These are phyloP conservation scores for Zaprionus taronus DNA, from an alignment of 1,140 invertebrate species.

Conservation along the genomic window DNA sequence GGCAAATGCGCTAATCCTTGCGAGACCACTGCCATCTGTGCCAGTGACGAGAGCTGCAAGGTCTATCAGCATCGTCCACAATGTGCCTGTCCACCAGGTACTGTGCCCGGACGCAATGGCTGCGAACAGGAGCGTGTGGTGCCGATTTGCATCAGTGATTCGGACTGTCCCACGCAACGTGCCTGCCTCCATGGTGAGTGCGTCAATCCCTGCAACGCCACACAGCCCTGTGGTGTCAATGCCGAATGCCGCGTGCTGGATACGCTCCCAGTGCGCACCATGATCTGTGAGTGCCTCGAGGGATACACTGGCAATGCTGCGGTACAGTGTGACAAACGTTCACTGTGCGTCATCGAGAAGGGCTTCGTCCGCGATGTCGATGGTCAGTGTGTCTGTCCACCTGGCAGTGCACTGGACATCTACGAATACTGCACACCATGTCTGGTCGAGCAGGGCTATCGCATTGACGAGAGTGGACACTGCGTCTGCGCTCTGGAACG, in stretches of 20 bases:
- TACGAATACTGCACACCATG: conserved; percentile 92
- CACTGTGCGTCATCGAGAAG: conserved; percentile 89
- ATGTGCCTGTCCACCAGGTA: conserved; percentile 92
- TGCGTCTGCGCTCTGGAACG: conserved; percentile 92
- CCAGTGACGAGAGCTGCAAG: conserved; percentile 89
- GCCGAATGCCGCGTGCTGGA: conserved; percentile 92
- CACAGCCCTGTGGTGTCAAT: conserved; percentile 92
- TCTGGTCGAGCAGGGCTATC: conserved; percentile 88
- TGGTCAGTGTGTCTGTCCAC: conserved; percentile 91
- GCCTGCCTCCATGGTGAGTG: conserved; percentile 93
- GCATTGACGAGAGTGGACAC: conserved; percentile 90
- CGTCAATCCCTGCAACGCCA: conserved; percentile 92
- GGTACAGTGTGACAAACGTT: conserved; percentile 90
- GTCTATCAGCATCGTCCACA: conserved; percentile 91
- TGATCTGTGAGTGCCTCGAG: conserved; percentile 94
- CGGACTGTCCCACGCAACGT: conserved; percentile 92
- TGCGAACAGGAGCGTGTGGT: conserved; percentile 87
- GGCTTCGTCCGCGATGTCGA: conserved; percentile 89
- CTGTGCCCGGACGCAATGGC: conserved; percentile 88
- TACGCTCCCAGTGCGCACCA: conserved; percentile 92
- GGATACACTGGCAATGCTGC: conserved; percentile 93
- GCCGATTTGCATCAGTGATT: conserved; percentile 90
- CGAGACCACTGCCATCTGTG: conserved; percentile 87
- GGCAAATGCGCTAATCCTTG: conserved; percentile 92
- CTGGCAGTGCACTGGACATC: conserved; percentile 90